These are phyloP conservation scores for Palythoa grandiflora DNA, from an alignment of 92 coral and sea anemone species.

Conservation along the genomic window DNA sequence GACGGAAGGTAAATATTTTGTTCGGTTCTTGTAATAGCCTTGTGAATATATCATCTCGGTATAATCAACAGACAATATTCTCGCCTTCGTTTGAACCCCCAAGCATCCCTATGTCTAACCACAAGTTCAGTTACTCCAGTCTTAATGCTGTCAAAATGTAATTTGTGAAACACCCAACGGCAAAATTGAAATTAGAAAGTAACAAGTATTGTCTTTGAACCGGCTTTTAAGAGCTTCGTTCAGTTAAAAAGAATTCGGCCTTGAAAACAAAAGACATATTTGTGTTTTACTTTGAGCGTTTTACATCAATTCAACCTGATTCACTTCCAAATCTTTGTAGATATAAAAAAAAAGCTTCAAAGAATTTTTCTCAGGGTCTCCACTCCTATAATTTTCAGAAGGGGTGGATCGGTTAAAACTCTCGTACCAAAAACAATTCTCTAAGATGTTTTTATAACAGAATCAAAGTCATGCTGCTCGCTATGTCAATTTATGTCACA, in stretches of 20 bases:
- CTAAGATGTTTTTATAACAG: too few species aligned
- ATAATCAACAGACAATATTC: background rate
- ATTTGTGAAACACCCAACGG: background rate
- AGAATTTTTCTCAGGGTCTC: too few species aligned
- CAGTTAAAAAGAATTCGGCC: background rate
- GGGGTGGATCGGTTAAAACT: too few species aligned
- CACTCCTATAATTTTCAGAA: too few species aligned
- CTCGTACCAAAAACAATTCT: too few species aligned
- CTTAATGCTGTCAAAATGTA: background rate
- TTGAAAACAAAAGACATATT: background rate
- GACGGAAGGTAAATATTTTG: background rate
- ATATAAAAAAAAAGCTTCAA: too few species aligned
- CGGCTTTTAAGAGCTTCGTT: background rate
- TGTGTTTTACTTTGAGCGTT: background rate
- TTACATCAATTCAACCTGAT: background rate
- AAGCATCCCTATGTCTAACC: background rate
- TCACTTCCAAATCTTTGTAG: background rate
- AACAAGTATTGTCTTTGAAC: constrained; percentile 1
- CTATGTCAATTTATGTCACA: too few species aligned
- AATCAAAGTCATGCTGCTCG: too few species aligned
- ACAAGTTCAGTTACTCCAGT: background rate
- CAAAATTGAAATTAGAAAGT: background rate
- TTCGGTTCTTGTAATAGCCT: background rate
- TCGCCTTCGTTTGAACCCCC: background rate
- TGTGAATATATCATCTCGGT: background rate